A percentile compares a stretch with the other conserved stretches of the same genome.
Conservation (phyloP, 2,113 vertebrate genomes). For the Mola mola region DNA sequence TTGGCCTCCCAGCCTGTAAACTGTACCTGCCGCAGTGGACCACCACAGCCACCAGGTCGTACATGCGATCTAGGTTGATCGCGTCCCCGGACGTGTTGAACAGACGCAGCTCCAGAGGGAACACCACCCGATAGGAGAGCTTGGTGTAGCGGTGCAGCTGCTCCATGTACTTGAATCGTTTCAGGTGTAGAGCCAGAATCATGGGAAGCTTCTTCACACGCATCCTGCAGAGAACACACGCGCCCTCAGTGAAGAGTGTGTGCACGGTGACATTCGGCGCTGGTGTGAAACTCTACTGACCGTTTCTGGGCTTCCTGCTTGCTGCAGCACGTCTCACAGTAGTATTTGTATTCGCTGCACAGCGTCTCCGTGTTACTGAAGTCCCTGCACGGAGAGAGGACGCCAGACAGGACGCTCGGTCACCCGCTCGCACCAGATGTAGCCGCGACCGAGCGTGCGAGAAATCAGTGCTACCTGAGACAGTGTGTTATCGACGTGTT, state of each 20-base stretch:
- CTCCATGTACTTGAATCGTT: conserved; percentile 98
- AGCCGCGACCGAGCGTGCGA: not conserved
- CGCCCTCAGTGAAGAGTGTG: not conserved
- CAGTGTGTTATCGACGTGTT: conserved; percentile 98
- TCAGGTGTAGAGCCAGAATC: conserved; percentile 97
- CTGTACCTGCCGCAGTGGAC: conserved; percentile 95
- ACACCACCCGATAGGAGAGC: conserved; percentile 95
- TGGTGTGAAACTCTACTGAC: conserved; percentile 70
- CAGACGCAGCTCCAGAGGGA: conserved; percentile 93
- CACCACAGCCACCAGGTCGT: conserved; percentile 94
- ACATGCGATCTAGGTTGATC: conserved; percentile 95
- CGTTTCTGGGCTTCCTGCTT: conserved; percentile 98
- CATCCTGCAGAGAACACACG: conserved; percentile 83
- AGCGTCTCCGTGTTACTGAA: conserved; percentile 98
- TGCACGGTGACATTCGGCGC: not conserved
- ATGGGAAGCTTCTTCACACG: conserved; percentile 96
- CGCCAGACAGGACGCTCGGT: conserved; percentile 27
- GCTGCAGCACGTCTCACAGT: conserved; percentile 98
- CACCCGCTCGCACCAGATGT: conserved; percentile 5
- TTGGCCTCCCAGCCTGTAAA: too few relatives aligned
- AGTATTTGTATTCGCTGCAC: conserved; percentile 98
- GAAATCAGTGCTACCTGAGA: conserved; percentile 85
- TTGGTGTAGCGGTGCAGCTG: conserved; percentile 96
- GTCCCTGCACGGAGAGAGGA: conserved; percentile 84
- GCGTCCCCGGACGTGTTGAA: conserved; percentile 96